Evolutionary conservation across 2,888 invertebrate species (phyloP).

Genomic region (Mantis religiosa): DNA sequence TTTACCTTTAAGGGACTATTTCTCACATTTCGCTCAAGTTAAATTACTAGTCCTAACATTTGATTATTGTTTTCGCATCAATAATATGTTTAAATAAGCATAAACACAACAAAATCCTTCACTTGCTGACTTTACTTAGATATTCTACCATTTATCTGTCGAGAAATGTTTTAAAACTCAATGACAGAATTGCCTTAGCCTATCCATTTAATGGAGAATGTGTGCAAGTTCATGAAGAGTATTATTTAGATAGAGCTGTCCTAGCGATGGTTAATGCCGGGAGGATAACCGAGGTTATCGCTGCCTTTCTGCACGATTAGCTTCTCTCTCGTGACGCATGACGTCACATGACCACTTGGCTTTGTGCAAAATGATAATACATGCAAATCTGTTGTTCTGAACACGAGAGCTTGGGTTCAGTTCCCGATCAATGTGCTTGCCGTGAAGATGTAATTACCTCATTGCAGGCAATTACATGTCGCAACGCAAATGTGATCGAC

Average conservation of each 20-base stretch:
- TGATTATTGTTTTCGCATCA: too few species aligned
- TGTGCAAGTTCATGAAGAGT: neutral
- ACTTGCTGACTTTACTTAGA: too few species aligned
- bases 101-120: too few species aligned
- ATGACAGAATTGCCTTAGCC: too few species aligned
- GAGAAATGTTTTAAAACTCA: too few species aligned
- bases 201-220: neutral
- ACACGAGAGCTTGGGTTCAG: neutral
- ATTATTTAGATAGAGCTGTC: neutral
- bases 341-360: neutral
- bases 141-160: too few species aligned
- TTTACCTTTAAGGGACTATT: too few species aligned
- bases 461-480: neutral
- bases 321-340: neutral
- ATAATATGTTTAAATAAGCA: too few species aligned
- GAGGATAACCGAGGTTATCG: neutral
- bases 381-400: conserved; percentile 6
- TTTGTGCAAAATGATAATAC: conserved; percentile 8
- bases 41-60: too few species aligned
- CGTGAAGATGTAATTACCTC: neutral
- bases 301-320: neutral
- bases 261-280: neutral
- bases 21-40: too few species aligned
- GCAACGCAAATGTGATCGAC: neutral
- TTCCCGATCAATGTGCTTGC: neutral